A percentile compares a stretch with the other conserved stretches of the same genome.
These are phyloP conservation scores for Nasonia vitripennis DNA, from an alignment of 1,140 invertebrate species.

Conservation along the genomic window DNA sequence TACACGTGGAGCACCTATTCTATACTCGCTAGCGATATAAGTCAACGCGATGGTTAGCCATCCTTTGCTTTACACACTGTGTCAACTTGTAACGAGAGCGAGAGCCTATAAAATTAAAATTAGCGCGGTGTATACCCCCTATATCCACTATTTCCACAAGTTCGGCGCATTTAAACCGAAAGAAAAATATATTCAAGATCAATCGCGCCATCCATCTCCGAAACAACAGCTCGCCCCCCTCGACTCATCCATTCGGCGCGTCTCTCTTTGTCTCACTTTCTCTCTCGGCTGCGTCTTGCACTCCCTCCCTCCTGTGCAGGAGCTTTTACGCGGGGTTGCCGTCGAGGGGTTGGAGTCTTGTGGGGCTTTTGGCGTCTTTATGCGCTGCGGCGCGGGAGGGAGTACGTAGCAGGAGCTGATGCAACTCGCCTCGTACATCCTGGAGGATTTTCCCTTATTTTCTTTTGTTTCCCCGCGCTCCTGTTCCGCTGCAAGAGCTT, in stretches of 20 bases:
- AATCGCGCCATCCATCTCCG: no score
- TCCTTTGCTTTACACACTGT: no score
- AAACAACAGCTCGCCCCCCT: no score
- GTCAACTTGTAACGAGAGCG: background rate
- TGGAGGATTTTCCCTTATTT: slow-evolving; percentile 30
- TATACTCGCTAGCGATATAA: no score
- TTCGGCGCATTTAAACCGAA: no score
- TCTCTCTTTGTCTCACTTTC: background rate
- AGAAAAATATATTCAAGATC: no score
- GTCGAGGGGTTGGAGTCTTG: background rate
- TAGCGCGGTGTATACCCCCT: background rate
- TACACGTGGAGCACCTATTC: no score
- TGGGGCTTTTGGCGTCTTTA: slow-evolving; percentile 16
- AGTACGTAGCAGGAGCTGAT: background rate
- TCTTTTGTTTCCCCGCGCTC: slow-evolving; percentile 27
- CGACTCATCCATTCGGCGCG: background rate
- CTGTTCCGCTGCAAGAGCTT: background rate
- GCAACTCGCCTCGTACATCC: background rate
- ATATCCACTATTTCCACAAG: background rate
- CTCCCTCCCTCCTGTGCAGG: background rate
- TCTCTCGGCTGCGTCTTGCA: background rate
- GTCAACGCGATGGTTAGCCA: no score
- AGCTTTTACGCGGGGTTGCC: background rate
- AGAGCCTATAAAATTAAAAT: no score
- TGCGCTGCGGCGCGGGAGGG: background rate